Base-by-base conservation (phyloP, 2,888 invertebrate genomes). In the Ormyrus pomaceus region DNA sequence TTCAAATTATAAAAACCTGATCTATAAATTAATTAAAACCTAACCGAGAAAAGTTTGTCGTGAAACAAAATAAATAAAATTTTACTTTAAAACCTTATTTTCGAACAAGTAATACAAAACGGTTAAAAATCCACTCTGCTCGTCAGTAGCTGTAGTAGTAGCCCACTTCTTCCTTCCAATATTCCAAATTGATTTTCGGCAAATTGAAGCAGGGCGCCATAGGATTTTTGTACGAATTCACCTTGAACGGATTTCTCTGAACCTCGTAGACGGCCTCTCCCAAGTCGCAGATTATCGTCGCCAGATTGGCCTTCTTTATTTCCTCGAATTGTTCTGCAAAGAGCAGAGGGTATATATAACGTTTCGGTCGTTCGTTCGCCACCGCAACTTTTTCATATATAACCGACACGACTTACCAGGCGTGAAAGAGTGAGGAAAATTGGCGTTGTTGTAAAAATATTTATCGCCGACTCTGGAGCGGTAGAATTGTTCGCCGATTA, bases 161-260 rank as follows among this genome's bases (percentile, higher is more conserved):
- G 61, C 34, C 34, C 0, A 55, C 1, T 34, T 71, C 56, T 82
- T 92, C 92, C 81, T 87, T 87, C 92, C 92, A 92, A 71, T 84
- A 85, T 50, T 85, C 87, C 46, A 92, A 83, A 84, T 91, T 89
- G 10, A 91, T 84, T 11, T 85, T 85, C 46, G 91, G 91, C 53
- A 92, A 72, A 64, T 86, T 83, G 48, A 83, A 81, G 83, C 92
- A 92, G 3, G 89, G 83, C 13, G 91, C 87, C 59, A 91, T 83
- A 7, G 91, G 91, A 87, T 92, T 92, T 81, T 90, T 86, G 74
- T 10, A 73, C 45, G 83, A 81, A 46, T 71, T 81, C 87, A 91
- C 34, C 88, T 91, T 86, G 91, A 93, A 87, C 0, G 95, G 95
- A 84, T 92, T 92, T 0, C 92, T 92, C 83, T 92, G 92, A 80